Evolutionary conservation across 2,888 invertebrate genomes (phyloP).

Genomic region (Rotaria macrura): DNA sequence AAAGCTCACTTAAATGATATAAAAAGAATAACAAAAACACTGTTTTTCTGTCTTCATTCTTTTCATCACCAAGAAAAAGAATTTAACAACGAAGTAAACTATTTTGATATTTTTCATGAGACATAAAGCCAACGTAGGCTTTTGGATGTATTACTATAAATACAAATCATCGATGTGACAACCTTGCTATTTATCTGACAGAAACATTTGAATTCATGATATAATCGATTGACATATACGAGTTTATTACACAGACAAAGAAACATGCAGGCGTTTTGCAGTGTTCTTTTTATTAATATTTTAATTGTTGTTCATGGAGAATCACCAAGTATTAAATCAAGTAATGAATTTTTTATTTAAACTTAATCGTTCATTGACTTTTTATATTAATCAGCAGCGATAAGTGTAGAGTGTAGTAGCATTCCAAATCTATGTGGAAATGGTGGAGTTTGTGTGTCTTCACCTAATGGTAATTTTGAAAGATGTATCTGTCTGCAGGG

Average conservation of each 20-base stretch:
- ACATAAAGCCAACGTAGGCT: background rate
- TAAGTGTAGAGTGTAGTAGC: background rate
- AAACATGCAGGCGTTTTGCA: background rate
- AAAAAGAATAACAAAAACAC: background rate
- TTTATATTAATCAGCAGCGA: no score
- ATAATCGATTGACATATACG: background rate
- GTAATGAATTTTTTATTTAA: no score
- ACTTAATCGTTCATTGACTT: no score
- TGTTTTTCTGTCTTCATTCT: background rate
- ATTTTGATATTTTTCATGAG: background rate
- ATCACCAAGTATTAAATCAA: background rate
- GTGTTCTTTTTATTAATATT: background rate
- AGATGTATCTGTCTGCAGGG: no score
- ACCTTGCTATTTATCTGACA: background rate
- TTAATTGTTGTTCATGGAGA: background rate
- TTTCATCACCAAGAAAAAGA: background rate
- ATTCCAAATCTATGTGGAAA: conserved; percentile 21
- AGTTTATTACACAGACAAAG: background rate
- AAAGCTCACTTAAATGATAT: no score
- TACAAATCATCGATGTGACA: background rate
- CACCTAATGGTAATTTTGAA: no score
- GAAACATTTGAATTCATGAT: background rate
- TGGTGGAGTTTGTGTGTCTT: background rate
- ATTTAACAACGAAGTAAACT: no score
- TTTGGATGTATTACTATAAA: background rate